These are phyloP conservation scores for Pyxicephalus adspersus DNA, from an alignment of 2,113 vertebrate genomes.

Conservation along the genomic window DNA sequence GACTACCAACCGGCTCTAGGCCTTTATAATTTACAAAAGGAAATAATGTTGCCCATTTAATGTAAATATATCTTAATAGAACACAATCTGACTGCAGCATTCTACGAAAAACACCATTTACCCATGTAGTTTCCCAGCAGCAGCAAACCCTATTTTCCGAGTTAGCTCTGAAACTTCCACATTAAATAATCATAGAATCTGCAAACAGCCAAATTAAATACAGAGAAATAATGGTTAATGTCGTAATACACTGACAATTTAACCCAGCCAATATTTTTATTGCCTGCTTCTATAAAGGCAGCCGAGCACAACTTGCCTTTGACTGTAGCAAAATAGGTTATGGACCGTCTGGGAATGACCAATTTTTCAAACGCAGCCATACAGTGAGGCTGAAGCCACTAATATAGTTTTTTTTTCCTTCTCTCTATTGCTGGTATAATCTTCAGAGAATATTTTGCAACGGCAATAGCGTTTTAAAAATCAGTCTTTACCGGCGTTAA, in stretches of 20 bases:
- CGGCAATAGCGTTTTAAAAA: constrained; percentile 81
- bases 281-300: constrained; percentile 85
- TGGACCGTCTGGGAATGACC: constrained; percentile 81
- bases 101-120: constrained; percentile 18
- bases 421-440: constrained; percentile 82
- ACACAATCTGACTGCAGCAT: constrained; percentile 11
- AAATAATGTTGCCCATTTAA: constrained; percentile 30
- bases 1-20: neutral
- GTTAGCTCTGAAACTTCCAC: constrained; percentile 23
- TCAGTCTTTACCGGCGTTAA: constrained; percentile 84
- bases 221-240: constrained; percentile 81
- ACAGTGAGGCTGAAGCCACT: constrained; percentile 77
- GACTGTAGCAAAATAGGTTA: constrained; percentile 85
- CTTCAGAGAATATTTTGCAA: constrained; percentile 86
- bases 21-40: constrained; percentile 22
- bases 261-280: constrained; percentile 87
- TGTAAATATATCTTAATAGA: constrained; percentile 33
- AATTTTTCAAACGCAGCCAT: constrained; percentile 84
- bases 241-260: constrained; percentile 79
- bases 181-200: constrained; percentile 51
- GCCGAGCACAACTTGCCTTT: constrained; percentile 85
- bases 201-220: constrained; percentile 77
- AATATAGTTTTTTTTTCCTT: constrained; percentile 70
- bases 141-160: neutral
- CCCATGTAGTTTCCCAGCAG: neutral